Evolutionary conservation across 2,888 invertebrate species (phyloP).

Genomic region (Zygaena filipendulae): DNA sequence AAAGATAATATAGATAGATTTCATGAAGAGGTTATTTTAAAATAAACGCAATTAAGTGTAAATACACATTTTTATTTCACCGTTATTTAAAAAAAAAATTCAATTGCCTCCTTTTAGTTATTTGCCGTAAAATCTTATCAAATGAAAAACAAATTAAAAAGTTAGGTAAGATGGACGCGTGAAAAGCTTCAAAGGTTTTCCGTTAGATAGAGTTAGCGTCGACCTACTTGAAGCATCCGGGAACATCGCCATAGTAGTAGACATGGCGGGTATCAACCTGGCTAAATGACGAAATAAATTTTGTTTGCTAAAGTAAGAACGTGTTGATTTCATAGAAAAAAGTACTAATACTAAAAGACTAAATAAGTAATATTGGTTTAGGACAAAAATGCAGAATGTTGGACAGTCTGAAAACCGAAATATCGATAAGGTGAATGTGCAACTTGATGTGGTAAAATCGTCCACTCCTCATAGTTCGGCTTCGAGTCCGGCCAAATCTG

Average conservation of each 20-base stretch:
- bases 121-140: no score
- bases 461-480: conserved; percentile 87
- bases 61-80: no score
- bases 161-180: conserved; percentile 55
- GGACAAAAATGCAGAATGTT: conserved; percentile 93
- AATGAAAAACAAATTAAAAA: no score
- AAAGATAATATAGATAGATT: no score
- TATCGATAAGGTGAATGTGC: conserved; percentile 82
- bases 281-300: conserved; percentile 73
- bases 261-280: conserved; percentile 83
- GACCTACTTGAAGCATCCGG: conserved; percentile 73
- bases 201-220: conserved; percentile 63
- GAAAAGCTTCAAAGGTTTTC: conserved; percentile 36
- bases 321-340: conserved; percentile 64
- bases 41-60: no score
- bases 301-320: conserved; percentile 67
- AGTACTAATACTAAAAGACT: conserved; percentile 67
- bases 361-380: conserved; percentile 68
- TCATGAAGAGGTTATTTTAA: no score
- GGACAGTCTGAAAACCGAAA: conserved; percentile 87
- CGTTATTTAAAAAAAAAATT: no score
- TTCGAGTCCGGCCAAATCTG: conserved; percentile 85
- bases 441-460: conserved; percentile 76
- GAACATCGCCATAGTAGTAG: conserved; percentile 80
- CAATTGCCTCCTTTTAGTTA: no score